Evolutionary conservation across 2,113 vertebrate genomes (phyloP).

Genomic region (Aptenodytes forsteri): DNA sequence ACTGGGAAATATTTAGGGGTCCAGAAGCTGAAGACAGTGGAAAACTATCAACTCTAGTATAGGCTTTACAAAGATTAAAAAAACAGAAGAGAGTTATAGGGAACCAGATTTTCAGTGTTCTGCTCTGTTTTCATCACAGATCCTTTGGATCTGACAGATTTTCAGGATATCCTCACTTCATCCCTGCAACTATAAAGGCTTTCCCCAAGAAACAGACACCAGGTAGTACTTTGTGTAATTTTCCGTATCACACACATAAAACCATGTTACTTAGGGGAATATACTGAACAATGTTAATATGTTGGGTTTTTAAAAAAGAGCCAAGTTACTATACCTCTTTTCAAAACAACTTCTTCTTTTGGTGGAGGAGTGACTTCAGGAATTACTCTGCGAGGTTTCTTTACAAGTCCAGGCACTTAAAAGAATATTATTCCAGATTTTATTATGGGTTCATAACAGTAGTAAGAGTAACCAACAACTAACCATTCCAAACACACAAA

Average conservation of each 20-base stretch:
- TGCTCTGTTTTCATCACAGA: not conserved
- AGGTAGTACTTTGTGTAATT: not conserved
- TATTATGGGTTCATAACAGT: conserved; percentile 13
- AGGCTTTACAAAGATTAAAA: not conserved
- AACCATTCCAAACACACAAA: not conserved
- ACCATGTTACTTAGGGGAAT: not conserved
- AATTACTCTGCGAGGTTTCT: conserved; percentile 80
- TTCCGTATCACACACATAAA: not conserved
- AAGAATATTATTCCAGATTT: conserved; percentile 74
- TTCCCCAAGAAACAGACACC: not conserved
- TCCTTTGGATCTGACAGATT: not conserved
- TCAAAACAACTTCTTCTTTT: conserved; percentile 82
- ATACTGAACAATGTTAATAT: not conserved
- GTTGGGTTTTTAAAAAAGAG: not conserved
- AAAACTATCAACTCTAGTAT: not conserved
- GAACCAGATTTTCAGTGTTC: not conserved
- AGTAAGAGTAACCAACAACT: conserved; percentile 31
- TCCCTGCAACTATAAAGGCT: not conserved
- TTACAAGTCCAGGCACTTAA: conserved; percentile 79
- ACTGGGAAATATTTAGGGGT: not conserved
- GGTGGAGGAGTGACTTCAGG: conserved; percentile 78
- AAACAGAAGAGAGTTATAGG: not conserved
- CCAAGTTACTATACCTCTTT: conserved; percentile 77
- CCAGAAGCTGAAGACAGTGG: not conserved
- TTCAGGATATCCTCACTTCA: not conserved